These are phyloP conservation scores for Drosophila mimetica DNA, from an alignment of 2,888 invertebrate genomes.

Conservation along the genomic window DNA sequence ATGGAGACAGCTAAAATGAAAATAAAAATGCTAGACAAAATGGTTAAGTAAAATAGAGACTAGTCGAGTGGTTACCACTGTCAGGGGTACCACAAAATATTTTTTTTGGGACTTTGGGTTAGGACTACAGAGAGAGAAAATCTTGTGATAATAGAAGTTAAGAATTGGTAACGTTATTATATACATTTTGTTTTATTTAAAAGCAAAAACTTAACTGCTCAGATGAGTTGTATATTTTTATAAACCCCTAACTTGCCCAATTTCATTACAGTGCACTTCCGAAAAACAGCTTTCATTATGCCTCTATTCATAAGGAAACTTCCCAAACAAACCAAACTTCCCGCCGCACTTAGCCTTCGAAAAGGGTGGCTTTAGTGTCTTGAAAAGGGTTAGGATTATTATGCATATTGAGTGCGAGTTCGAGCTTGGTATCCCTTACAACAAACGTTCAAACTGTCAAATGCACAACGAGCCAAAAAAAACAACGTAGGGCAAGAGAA, in stretches of 20 bases:
- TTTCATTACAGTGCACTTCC: constrained; percentile 19
- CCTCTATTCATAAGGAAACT: constrained; percentile 61
- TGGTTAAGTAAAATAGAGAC: constrained; percentile 40
- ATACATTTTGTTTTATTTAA: background rate
- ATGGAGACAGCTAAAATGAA: constrained; percentile 15
- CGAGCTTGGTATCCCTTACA: constrained; percentile 9
- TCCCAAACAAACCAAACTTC: constrained; percentile 56
- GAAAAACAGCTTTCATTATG: constrained; percentile 54
- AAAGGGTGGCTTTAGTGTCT: constrained; percentile 18
- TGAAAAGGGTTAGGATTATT: constrained; percentile 64
- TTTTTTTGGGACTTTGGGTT: background rate
- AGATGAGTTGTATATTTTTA: too few relatives aligned
- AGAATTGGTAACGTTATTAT: background rate
- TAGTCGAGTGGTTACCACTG: constrained; percentile 35
- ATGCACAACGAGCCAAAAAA: constrained; percentile 47
- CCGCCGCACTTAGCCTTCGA: constrained; percentile 40
- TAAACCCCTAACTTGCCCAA: too few relatives aligned
- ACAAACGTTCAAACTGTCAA: constrained; percentile 36
- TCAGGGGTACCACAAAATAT: constrained; percentile 1
- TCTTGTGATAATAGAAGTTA: too few relatives aligned
- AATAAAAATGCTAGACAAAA: constrained; percentile 34
- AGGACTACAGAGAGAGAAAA: constrained; percentile 11
- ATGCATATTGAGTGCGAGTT: constrained; percentile 48
- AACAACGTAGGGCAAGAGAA: constrained; percentile 41
- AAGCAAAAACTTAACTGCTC: background rate